A percentile compares a stretch with the other conserved stretches of the same genome.
Conservation (phyloP, 1,140 invertebrate species). For the Phymastichus coffea region DNA sequence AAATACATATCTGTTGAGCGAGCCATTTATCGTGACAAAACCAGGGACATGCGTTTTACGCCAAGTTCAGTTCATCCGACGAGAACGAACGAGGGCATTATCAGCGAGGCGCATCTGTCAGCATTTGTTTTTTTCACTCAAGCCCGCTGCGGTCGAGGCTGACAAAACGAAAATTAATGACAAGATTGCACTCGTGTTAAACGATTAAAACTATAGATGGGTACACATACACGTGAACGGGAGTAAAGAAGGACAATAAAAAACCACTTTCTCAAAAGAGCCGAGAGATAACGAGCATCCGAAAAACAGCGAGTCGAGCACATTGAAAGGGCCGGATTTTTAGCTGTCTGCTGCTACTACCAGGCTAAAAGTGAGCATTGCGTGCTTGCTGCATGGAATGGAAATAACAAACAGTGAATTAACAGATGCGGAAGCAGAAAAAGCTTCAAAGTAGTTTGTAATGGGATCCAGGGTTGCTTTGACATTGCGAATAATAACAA, state of each 20-base stretch:
- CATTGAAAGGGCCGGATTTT: too few species aligned
- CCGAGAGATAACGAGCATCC: neutral
- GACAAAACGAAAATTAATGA: conserved; percentile 17
- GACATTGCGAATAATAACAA: too few species aligned
- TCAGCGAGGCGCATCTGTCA: neutral
- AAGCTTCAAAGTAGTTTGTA: too few species aligned
- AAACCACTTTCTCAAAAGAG: conserved; percentile 2
- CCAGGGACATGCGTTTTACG: neutral
- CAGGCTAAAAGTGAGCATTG: too few species aligned
- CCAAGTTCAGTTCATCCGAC: conserved; percentile 4
- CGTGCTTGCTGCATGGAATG: too few species aligned
- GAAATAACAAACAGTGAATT: neutral
- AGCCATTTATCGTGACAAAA: conserved; percentile 10
- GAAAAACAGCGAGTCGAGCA: neutral
- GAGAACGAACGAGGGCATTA: neutral
- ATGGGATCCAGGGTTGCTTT: too few species aligned
- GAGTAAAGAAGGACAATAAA: neutral
- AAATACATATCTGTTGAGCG: too few species aligned
- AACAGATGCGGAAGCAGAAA: neutral
- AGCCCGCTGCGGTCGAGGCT: conserved; percentile 1
- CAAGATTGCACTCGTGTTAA: conserved; percentile 2
- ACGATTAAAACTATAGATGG: conserved; percentile 12
- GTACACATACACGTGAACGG: neutral
- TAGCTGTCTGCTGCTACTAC: too few species aligned
- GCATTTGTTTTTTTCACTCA: too few species aligned